phyloP scores from a whole-genome alignment of 2,888 invertebrate species.

The Listrodromus nycthemerus region DNA sequence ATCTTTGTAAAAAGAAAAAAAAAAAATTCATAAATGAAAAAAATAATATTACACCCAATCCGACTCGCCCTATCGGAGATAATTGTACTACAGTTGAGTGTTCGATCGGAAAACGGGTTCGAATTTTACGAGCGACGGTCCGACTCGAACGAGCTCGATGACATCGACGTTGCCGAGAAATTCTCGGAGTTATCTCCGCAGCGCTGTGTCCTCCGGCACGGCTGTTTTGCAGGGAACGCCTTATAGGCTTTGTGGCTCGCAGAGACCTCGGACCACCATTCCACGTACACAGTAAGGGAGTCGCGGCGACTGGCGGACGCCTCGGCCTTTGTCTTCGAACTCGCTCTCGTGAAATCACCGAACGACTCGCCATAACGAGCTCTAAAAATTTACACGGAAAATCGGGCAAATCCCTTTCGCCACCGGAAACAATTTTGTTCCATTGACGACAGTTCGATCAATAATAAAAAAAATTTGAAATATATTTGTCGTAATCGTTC shows the following conservation, averaged over 20 bases:
- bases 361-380: background rate
- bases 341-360: constrained; percentile 34
- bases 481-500: too few species aligned
- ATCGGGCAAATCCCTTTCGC: too few species aligned
- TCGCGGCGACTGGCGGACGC: constrained; percentile 22
- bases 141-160: constrained; percentile 9
- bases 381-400: background rate
- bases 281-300: background rate
- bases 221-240: constrained; percentile 38
- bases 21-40: background rate
- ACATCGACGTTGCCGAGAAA: constrained; percentile 17
- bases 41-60: background rate
- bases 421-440: too few species aligned
- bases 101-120: constrained; percentile 8
- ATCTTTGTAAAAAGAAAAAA: background rate
- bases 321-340: constrained; percentile 51
- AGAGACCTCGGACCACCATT: constrained; percentile 24
- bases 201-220: background rate
- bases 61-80: constrained; percentile 6
- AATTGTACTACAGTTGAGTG: constrained; percentile 21
- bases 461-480: too few species aligned
- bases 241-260: constrained; percentile 39
- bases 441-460: background rate
- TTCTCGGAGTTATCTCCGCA: background rate
- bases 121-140: constrained; percentile 34